Evolutionary conservation across 30 jellyfish, hydroid and myxozoan species (phyloP), one percentile per base, ranked within the genome.

Genomic region (Aurelia sp.): DNA sequence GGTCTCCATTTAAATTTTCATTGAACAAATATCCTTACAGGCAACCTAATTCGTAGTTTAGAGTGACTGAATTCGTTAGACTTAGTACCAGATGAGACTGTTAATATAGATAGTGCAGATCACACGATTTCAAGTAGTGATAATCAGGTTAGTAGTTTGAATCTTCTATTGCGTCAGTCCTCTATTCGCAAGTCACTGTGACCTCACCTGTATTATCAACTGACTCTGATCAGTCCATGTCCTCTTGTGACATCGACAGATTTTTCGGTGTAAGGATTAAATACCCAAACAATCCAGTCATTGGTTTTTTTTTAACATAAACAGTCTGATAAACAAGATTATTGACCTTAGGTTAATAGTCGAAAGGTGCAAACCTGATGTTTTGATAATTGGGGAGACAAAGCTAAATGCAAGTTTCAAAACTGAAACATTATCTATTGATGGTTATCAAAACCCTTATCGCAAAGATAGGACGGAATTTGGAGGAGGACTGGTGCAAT

Each of bases 401-500:
- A 70, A 70, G 63, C 81, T 70, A 17, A 70, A 70, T 70, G 51
- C 62, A 13, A 50, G 47, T 37, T 70, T 70, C 63, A 30, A n/a
- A 70, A 70, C 62, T 74, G 72, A 47, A 11, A 22, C 23, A 31
- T 74, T 74, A 20, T 20, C 22, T 11, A 44, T 23, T n/a, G 23
- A 74, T 19, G 53, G 59, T 55, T 75, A 75, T 23, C 74, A 75
- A 58, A 7, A 44, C 75, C 86, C 86, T 31, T 31, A 51, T 30
- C 86, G 86, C 62, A 27, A 44, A 20, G 86, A 75, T 57, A 61
- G 74, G 17, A 53, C 21, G 48, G 85, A 74, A 55, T 52, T 15
- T 57, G 85, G 76, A 12, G 86, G 86, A 31, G 86, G 75, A 31
- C 60, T 75, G n/a, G 58, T 75, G 75, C 86, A 75, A 58, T 57